Base-by-base conservation (phyloP, 1,140 invertebrate genomes). In the Phymastichus coffea region DNA sequence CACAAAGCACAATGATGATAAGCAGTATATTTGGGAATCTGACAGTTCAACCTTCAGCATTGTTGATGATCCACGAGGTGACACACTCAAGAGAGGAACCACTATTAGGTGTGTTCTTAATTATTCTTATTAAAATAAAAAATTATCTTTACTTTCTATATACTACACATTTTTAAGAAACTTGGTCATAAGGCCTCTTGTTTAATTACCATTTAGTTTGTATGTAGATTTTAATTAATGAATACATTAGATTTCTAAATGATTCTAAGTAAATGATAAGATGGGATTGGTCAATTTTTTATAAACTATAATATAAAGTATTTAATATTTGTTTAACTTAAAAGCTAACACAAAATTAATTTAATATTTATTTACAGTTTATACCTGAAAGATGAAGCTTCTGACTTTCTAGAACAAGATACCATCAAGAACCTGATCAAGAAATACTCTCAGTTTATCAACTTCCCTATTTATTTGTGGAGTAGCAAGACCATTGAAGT, bases 361-460 rank as follows among this genome's bases (percentile, higher is more conserved):
- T 33, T 40, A 40, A 6, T n/a, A 17, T 40, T 69, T 56, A 4
- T 25, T 80, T 83, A 64, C 64, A 92, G 88, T 68, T 79, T 99
- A 53, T 87, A 97, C 68, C 76, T 99, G 71, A 99, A 99, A 79
- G 94, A 98, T 66, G 97, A 99, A 81, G 96, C 97, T 9, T 83
- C 88, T 65, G 97, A 99, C 78, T 99, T 93, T 81, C 77, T 99
- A 59, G 95, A 99, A 78, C 84, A 92, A 52, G 90, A 95, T 66
- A 97, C 94, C 3, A 84, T 99, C 15, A 90, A 88, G 65, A 87
- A 89, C 63, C 81, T 99, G 4, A 90, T 99, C 23, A 93, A 92
- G 75, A 99, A 99, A 79, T 99, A 99, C 79, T 98, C 94, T 1
- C 97, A 99, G 81, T 99, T 99, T 78, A 99, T 99, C 69, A 99